Base-by-base conservation (phyloP, 2,888 invertebrate genomes). In the Eudasyphora cyanicolor region DNA sequence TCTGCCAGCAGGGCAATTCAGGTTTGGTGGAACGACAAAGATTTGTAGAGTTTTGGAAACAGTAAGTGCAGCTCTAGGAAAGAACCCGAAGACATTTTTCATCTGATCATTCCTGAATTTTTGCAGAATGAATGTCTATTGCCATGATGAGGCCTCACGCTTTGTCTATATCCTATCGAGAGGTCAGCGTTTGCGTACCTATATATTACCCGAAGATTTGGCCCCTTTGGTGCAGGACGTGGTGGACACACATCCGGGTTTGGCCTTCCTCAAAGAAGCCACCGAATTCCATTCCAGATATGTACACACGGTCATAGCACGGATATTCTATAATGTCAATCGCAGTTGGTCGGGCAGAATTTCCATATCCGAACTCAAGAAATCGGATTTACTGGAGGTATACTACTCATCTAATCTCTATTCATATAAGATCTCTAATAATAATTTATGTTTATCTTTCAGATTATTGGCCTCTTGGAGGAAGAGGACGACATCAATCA, bases 211-310 rank as follows among this genome's bases (percentile, higher is more conserved):
- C 0, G 98, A 98, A 89, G 99, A 99, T 93, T 96, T 99, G 92
- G 96, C 98, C 89, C 96, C 98, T 24, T 93, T 99, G 87, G 96
- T 99, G 74, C 97, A 98, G 93, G 99, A 99, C 92, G 98, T 99
- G n/a, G 98, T 99, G 54, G 98, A 99, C 92, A 97, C 98, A 8
- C 99, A 99, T 93, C 99, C 99, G 0, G 99, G 99, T 64, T 94
- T 99, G 87, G 97, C 97, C 85, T 99, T 99, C 94, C 94, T 99
- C 80, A 97, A 98, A 92, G 98, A 99, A 92, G 99, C 99, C 81
- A 97, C 97, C 0, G 99, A 99, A 93, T 99, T 99, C 93, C 99
- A 99, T 94, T 98, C 98, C 84, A 95, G 98, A 94, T 99, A 99
- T 92, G 97, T 99, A 87, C 98, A 99, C 93, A 99, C 99, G 91